A percentile compares a stretch with the other conserved stretches of the same genome.
These are phyloP conservation scores for Tiliqua scincoides DNA, from an alignment of 2,113 vertebrate genomes.

Conservation along the genomic window DNA sequence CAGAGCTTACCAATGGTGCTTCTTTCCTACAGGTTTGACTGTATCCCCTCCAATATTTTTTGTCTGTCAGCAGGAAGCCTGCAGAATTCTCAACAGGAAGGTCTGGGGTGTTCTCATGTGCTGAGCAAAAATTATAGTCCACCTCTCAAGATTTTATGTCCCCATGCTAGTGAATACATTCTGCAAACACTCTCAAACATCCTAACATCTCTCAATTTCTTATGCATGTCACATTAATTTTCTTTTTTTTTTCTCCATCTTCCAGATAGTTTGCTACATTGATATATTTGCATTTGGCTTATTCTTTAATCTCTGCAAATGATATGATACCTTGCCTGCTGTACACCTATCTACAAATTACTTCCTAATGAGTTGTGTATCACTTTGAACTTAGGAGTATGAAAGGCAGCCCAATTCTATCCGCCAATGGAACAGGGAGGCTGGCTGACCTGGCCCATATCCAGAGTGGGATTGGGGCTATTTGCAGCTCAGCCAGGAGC, in stretches of 20 bases:
- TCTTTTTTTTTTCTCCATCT: slow-evolving; percentile 58
- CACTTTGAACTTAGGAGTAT: slow-evolving; percentile 7
- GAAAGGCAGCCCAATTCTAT: too few relatives aligned
- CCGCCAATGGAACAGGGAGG: too few relatives aligned
- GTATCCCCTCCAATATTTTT: not conserved
- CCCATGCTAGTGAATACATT: not conserved
- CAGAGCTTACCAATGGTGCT: too few relatives aligned
- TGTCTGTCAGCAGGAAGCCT: not conserved
- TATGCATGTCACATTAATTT: slow-evolving; percentile 34
- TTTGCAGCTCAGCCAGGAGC: too few relatives aligned
- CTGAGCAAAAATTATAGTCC: not conserved
- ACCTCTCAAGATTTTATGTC: not conserved
- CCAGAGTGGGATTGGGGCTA: too few relatives aligned
- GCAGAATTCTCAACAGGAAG: not conserved
- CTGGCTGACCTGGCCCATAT: too few relatives aligned
- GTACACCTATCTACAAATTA: slow-evolving; percentile 48
- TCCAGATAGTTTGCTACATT: slow-evolving; percentile 55
- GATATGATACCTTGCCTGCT: slow-evolving; percentile 43
- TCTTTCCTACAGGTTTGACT: not conserved
- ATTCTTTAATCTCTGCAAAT: slow-evolving; percentile 61
- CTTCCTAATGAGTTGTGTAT: slow-evolving; percentile 20
- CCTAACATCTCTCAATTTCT: slow-evolving; percentile 11
- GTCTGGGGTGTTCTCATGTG: not conserved
- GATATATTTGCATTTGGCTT: slow-evolving; percentile 60
- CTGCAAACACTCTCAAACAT: not conserved